Conservation (phyloP, 1,140 invertebrate species). For the Sycophaga agraensis region DNA sequence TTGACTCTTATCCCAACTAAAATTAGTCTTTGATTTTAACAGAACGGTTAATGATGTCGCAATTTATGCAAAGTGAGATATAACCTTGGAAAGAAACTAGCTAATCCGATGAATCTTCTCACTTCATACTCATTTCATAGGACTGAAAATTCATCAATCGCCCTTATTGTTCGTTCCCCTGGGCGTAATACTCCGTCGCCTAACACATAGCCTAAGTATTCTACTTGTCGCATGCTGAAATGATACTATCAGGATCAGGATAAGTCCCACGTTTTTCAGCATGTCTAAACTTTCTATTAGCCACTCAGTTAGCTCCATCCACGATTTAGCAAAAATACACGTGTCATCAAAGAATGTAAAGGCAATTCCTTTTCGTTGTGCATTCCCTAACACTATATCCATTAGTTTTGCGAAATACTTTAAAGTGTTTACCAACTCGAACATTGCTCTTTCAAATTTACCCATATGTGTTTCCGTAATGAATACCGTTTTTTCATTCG, state of each 20-base stretch:
- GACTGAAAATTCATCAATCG: conserved; percentile 37
- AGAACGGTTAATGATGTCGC: neutral
- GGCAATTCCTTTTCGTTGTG: neutral
- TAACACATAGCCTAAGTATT: conserved; percentile 41
- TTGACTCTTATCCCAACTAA: no score
- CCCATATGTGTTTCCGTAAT: conserved; percentile 21
- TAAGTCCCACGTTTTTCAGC: conserved; percentile 34
- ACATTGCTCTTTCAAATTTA: conserved; percentile 26
- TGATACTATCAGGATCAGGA: conserved; percentile 39
- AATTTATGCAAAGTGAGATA: conserved; percentile 30
- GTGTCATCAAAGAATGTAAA: conserved; percentile 13
- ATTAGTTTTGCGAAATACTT: conserved; percentile 10
- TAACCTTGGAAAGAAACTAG: conserved; percentile 36
- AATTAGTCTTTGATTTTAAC: neutral
- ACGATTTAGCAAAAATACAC: no score
- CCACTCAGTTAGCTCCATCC: neutral
- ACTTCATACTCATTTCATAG: conserved; percentile 39
- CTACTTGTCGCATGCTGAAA: conserved; percentile 35
- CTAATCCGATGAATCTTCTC: conserved; percentile 44
- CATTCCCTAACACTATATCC: neutral
- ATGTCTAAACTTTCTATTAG: conserved; percentile 20
- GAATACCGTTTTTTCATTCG: conserved; percentile 22
- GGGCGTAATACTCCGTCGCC: conserved; percentile 31
- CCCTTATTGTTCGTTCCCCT: conserved; percentile 33
- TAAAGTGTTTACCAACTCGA: conserved; percentile 19